Evolutionary conservation across 2,888 invertebrate species (phyloP).

Genomic region (Eristalinus aeneus): DNA sequence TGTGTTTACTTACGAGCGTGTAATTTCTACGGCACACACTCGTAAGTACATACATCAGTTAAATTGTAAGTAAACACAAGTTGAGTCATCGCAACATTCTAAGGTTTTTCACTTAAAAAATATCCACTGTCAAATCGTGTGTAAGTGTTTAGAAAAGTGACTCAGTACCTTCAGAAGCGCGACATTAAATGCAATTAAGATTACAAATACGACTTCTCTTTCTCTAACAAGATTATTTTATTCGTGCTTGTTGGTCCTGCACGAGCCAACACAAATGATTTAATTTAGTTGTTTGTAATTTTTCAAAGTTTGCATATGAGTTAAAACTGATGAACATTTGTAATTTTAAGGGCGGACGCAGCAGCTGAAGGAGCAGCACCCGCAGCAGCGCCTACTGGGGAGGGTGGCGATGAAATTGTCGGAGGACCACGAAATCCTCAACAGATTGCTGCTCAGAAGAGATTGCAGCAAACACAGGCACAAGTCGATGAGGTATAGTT

Average conservation of each 20-base stretch:
- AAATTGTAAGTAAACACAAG: no score
- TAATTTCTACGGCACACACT: no score
- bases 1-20: no score
- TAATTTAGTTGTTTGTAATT: not conserved
- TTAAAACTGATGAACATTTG: not conserved
- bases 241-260: not conserved
- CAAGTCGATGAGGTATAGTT: constrained; percentile 88
- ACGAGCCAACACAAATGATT: not conserved
- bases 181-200: not conserved
- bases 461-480: constrained; percentile 91
- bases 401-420: constrained; percentile 89
- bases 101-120: not conserved
- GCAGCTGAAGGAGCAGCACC: constrained; percentile 79
- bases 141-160: not conserved
- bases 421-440: constrained; percentile 93
- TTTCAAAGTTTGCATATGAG: not conserved
- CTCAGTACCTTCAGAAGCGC: not conserved
- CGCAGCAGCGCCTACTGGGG: constrained; percentile 84
- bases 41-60: no score
- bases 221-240: not conserved
- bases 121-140: not conserved
- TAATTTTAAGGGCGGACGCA: constrained; percentile 77
- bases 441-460: constrained; percentile 91
- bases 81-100: not conserved
- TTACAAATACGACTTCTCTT: not conserved